Evolutionary conservation across 2,797 vertebrate species (phyloP), one percentile per base, ranked within the genome.

Genomic region (Simalia tracyae): DNA sequence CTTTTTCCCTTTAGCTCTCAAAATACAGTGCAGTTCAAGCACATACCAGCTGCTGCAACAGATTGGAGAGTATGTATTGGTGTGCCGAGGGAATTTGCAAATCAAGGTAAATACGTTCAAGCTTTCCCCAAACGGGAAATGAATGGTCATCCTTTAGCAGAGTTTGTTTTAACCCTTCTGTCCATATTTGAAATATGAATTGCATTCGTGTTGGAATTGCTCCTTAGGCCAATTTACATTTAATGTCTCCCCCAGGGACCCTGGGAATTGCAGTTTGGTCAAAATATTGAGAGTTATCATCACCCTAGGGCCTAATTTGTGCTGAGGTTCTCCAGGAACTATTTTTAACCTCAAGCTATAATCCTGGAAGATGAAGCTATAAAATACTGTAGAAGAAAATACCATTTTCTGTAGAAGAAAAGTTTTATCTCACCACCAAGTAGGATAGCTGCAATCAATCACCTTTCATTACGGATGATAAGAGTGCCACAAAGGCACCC

Each of bases 21-120:
- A 99, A 98, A 98, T 98, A 96, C 98, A 98, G 96, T 98, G 98
- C 96, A 98, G 98, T 96, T 98, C 98, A 93, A 98, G 96, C 76
- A 19, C 97, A 0, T 97, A 98, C 87, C 98, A 98, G 96, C 97
- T 98, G 94, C 96, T 98, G 97, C 98, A 98, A 97, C 98, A 98
- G 97, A 98, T 98, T 61, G 96, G 98, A 19, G 97, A 98, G 68
- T 98, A 98, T 92, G 50, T 97, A 91, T 94, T 99, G 94, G 93
- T 96, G 85, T 98, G 98, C 90, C 95, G 97, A 94, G 98, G 98
- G 84, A 98, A 97, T 93, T 96, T 98, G 94, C 97, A 98, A 97
- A 98, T 98, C 88, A 99, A 98, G 98, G 98, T 98, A 96, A 96
- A 97, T 94, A 88, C 17, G 93, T 90, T 94, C 91, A 91, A 86